Percentiles rank a stretch among this genome's conserved stretches.
Conservation (phyloP, 2,797 vertebrate species). For the Platalea minor region DNA sequence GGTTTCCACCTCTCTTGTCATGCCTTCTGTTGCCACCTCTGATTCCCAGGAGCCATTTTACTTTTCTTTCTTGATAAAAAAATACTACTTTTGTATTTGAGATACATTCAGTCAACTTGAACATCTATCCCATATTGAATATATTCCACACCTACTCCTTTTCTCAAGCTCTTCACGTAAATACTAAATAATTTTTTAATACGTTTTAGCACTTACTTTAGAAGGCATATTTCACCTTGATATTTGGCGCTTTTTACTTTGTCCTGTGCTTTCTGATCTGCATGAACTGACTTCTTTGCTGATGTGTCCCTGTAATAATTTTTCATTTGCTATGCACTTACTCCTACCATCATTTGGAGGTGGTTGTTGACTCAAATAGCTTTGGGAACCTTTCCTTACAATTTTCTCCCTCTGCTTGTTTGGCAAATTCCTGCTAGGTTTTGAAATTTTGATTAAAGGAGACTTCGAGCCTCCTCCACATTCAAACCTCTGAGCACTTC, state of each 20-base stretch:
- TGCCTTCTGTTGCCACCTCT: not conserved
- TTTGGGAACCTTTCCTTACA: not conserved
- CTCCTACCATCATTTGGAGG: not conserved
- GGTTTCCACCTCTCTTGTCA: not conserved
- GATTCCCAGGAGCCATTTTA: not conserved
- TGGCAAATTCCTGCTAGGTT: conserved; percentile 22
- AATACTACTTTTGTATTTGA: not conserved
- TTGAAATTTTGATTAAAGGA: conserved; percentile 23
- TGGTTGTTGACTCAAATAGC: not conserved
- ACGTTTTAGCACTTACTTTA: not conserved
- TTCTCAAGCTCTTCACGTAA: not conserved
- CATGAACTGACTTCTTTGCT: not conserved
- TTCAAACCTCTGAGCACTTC: not conserved
- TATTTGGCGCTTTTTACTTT: not conserved
- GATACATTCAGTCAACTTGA: not conserved
- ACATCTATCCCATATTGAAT: not conserved
- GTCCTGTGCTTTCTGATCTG: not conserved
- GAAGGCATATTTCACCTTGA: not conserved
- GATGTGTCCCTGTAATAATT: not conserved
- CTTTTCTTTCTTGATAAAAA: not conserved
- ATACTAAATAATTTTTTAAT: not conserved
- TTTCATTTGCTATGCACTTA: not conserved
- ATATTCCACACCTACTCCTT: not conserved
- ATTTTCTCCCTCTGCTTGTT: conserved; percentile 8
- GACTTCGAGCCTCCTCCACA: conserved; percentile 14